phyloP scores from a whole-genome alignment of 2,797 vertebrate species.

The Leucoraja ocellata region DNA sequence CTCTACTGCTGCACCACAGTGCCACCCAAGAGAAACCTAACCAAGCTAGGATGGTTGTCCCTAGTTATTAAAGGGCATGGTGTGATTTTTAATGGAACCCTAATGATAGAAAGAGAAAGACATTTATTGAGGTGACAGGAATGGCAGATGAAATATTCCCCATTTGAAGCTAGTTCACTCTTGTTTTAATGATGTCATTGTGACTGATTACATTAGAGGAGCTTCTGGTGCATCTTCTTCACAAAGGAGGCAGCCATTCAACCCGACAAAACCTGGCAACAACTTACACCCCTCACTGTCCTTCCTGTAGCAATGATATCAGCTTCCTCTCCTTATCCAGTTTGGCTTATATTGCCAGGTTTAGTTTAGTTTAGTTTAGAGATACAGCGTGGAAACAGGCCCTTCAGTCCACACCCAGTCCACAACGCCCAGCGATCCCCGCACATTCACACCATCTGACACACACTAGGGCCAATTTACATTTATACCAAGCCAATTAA shows the following conservation, averaged over 20 bases:
- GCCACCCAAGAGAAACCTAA: no score
- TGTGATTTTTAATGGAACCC: not conserved
- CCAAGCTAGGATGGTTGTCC: no score
- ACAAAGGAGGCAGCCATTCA: not conserved
- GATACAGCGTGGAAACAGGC: no score
- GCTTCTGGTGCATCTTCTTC: not conserved
- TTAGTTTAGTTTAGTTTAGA: no score
- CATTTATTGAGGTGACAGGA: not conserved
- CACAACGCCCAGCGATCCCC: no score
- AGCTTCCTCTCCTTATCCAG: not conserved
- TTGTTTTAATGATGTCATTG: not conserved
- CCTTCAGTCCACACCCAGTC: no score
- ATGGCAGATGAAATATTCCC: not conserved
- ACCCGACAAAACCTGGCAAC: not conserved
- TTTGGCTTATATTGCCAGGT: not conserved
- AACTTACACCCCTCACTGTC: not conserved
- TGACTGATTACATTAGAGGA: not conserved
- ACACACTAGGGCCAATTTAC: no score
- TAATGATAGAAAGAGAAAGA: not conserved
- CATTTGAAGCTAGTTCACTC: not conserved
- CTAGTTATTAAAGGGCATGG: not conserved
- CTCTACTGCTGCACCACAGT: no score
- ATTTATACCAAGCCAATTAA: no score
- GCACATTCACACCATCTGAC: no score
- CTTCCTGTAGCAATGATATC: not conserved